phyloP scores from a whole-genome alignment of 1,140 invertebrate species.

The Palaemon carinicauda region DNA sequence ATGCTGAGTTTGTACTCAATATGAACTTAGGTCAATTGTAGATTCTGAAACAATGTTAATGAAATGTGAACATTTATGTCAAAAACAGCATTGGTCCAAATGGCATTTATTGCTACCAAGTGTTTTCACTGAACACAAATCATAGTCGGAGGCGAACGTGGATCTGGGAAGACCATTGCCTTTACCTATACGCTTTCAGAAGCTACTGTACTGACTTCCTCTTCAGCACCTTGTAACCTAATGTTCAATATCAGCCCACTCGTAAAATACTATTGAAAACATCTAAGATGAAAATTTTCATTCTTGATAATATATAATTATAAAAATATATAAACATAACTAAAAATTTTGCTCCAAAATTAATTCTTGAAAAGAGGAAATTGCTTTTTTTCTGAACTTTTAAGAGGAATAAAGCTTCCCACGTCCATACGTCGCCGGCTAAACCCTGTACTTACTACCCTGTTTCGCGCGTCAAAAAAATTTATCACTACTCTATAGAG shows the following conservation, averaged over 20 bases:
- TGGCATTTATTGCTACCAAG: neutral
- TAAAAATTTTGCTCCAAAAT: neutral
- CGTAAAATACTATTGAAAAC: neutral
- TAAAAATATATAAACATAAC: neutral
- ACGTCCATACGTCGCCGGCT: slow-evolving; percentile 8
- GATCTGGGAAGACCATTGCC: slow-evolving; percentile 36
- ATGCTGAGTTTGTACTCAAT: too few relatives aligned
- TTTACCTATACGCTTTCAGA: neutral
- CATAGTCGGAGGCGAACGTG: slow-evolving; percentile 9
- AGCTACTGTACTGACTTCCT: neutral
- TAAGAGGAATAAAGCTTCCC: neutral
- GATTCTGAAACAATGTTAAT: neutral
- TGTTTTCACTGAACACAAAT: slow-evolving; percentile 48
- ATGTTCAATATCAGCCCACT: neutral
- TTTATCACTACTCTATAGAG: slow-evolving; percentile 42
- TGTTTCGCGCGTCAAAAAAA: slow-evolving; percentile 47
- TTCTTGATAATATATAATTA: neutral
- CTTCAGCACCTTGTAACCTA: neutral
- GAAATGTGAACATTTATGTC: neutral
- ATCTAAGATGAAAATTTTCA: neutral
- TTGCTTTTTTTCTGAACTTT: neutral
- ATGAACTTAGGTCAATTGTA: too few relatives aligned
- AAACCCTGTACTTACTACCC: slow-evolving; percentile 28
- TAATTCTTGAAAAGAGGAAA: too few relatives aligned
- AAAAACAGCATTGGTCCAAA: neutral